Evolutionary conservation across 2,113 vertebrate genomes (phyloP), one percentile per base, ranked within the genome.

Genomic region (Cebus imitator): DNA sequence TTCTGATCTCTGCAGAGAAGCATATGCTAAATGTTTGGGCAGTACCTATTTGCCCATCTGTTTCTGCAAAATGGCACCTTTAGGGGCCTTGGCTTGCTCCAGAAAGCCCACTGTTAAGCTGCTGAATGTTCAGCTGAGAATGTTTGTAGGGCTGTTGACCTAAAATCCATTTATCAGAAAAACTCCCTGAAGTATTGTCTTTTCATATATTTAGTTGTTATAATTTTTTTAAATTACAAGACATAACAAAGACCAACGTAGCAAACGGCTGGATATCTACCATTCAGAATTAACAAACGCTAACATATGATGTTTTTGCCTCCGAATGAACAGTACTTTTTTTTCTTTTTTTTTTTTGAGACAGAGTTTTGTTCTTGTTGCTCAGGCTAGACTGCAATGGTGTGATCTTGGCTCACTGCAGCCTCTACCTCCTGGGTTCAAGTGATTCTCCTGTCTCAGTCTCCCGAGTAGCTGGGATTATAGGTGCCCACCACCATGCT

Each of bases 131-230:
- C 81, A 82, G 12, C 58, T 73, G 30, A 61, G 43, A 95, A 78
- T 81, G 83, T 93, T 91, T 68, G 8, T 81, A 70, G 14, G 43
- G 18, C 32, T 90, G 58, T 91, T 94, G 45, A 95, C 55, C 79
- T 94, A 78, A 97, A 95, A 84, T 90, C 27, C 57, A 90, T 95
- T 98, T 92, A 85, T 98, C 58, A 87, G 72, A 82, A 94, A n/a
- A 81, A 90, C 23, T 97, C 73, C 75, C 80, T 93, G 57, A 95
- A 96, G 87, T 93, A 97, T 50, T 87, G 10, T 66, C 11, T 94
- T 83, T 85, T 43, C 23, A 43, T 66, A 37, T 40, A 66, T 81
- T 79, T 94, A 50, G n/a, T 81, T 90, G 45, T 40, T 88, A 16
- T 25, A 64, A 37, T 23, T 57, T 57, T 66, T 93, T 79, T 35